A percentile compares a stretch with the other conserved stretches of the same genome.
Evolutionary conservation across 2,888 invertebrate genomes (phyloP).

Genomic region (Sarcophaga carnaria): DNA sequence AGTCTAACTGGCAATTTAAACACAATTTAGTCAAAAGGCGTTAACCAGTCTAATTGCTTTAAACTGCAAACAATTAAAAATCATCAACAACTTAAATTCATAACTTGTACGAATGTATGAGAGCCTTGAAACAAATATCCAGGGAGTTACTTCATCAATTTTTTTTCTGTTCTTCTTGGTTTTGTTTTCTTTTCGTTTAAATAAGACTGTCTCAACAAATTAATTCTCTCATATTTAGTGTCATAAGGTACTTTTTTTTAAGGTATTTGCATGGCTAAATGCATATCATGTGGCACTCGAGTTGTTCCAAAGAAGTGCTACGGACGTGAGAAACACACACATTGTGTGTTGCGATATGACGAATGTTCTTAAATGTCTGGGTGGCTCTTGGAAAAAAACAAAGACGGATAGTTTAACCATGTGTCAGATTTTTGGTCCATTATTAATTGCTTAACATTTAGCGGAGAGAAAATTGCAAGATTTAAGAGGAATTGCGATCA

Average conservation of each 20-base stretch:
- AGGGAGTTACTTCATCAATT: slow-evolving; percentile 38
- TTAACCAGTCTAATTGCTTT: slow-evolving; percentile 76
- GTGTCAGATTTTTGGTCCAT: slow-evolving; percentile 33
- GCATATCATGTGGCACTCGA: slow-evolving; percentile 29
- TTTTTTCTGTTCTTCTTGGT: not conserved
- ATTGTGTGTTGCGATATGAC: slow-evolving; percentile 53
- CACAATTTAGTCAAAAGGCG: slow-evolving; percentile 79
- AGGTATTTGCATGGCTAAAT: slow-evolving; percentile 63
- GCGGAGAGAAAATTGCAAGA: slow-evolving; percentile 49
- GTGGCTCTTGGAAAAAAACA: slow-evolving; percentile 42
- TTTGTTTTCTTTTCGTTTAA: slow-evolving; percentile 1
- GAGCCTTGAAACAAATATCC: not conserved
- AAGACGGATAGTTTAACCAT: slow-evolving; percentile 21
- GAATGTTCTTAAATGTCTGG: slow-evolving; percentile 57
- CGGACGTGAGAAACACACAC: not conserved
- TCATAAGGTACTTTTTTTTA: slow-evolving; percentile 53
- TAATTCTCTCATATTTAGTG: slow-evolving; percentile 67
- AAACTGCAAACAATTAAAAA: slow-evolving; percentile 77
- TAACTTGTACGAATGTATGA: slow-evolving; percentile 28
- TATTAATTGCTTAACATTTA: slow-evolving; percentile 53
- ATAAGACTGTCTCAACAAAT: slow-evolving; percentile 54
- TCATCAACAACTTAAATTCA: slow-evolving; percentile 62
- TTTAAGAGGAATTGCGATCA: slow-evolving; percentile 51
- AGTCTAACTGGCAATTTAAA: slow-evolving; percentile 79
- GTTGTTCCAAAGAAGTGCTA: not conserved